These are phyloP conservation scores for Panagrolaimus sp. DNA, from an alignment of 1,140 invertebrate species.

Conservation along the genomic window DNA sequence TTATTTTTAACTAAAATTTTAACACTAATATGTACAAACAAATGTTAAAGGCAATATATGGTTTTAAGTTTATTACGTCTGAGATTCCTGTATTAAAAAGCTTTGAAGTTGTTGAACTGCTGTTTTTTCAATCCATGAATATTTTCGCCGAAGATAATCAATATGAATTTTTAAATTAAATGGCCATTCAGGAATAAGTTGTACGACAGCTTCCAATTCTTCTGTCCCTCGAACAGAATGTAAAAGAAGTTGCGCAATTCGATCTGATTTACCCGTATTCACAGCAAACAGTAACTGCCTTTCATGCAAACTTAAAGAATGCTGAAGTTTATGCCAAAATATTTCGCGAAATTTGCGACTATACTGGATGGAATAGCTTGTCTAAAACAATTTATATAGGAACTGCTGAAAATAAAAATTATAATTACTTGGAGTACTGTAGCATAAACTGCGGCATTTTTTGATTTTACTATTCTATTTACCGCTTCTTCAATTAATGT, in stretches of 20 bases:
- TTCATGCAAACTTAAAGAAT: slow-evolving; percentile 34
- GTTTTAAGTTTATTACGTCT: neutral
- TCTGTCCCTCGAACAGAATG: slow-evolving; percentile 45
- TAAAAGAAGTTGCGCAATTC: slow-evolving; percentile 35
- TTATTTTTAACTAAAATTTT: too few relatives aligned
- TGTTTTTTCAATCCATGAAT: slow-evolving; percentile 31
- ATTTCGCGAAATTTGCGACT: slow-evolving; percentile 49
- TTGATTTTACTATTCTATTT: slow-evolving; percentile 40
- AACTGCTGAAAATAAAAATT: slow-evolving; percentile 18
- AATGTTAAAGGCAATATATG: neutral
- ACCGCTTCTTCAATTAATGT: slow-evolving; percentile 43
- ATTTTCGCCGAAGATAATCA: slow-evolving; percentile 32
- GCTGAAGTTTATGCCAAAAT: slow-evolving; percentile 41
- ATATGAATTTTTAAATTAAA: slow-evolving; percentile 32
- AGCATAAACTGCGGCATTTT: slow-evolving; percentile 51
- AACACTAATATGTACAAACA: too few relatives aligned
- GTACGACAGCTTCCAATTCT: slow-evolving; percentile 41
- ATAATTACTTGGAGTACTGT: slow-evolving; percentile 45
- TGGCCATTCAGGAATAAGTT: slow-evolving; percentile 34
- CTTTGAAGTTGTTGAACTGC: slow-evolving; percentile 33
- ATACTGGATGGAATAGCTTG: slow-evolving; percentile 46
- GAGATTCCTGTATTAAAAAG: slow-evolving; percentile 22
- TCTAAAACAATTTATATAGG: slow-evolving; percentile 28
- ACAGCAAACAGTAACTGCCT: slow-evolving; percentile 47
- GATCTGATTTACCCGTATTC: slow-evolving; percentile 47